Conservation (phyloP, 2,888 invertebrate genomes). For the Venustoraphidia nigricollis region DNA sequence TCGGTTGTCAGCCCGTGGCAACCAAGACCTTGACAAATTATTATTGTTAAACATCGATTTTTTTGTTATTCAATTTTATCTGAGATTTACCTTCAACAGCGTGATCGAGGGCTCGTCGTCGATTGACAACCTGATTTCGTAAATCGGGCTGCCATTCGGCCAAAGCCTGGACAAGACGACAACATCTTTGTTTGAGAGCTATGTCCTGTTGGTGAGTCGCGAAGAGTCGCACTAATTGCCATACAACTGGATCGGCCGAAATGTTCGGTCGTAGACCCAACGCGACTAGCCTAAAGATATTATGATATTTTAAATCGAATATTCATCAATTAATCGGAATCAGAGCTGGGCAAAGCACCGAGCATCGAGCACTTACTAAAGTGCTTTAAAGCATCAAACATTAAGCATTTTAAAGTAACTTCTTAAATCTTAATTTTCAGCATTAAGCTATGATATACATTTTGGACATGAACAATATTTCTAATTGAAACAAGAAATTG, state of each 20-base stretch:
- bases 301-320: no score
- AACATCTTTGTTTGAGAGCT: slow-evolving; percentile 43
- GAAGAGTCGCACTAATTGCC: slow-evolving; percentile 73
- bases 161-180: slow-evolving; percentile 40
- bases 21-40: slow-evolving; percentile 42
- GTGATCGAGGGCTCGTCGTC: slow-evolving; percentile 60
- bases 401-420: no score
- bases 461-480: no score
- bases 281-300: slow-evolving; percentile 23
- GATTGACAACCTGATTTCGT: slow-evolving; percentile 48
- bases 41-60: not conserved
- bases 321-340: no score
- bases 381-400: no score
- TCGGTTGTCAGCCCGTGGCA: slow-evolving; percentile 72
- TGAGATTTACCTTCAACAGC: slow-evolving; percentile 57
- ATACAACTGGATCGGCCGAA: slow-evolving; percentile 65
- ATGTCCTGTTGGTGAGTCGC: slow-evolving; percentile 36
- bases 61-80: not conserved
- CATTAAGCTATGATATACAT: no score
- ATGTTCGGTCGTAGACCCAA: slow-evolving; percentile 46
- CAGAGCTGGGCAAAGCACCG: no score
- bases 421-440: no score
- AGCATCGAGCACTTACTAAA: no score
- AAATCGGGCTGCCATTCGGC: slow-evolving; percentile 47
- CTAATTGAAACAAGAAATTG: no score